Evolutionary conservation across 2,797 vertebrate species (phyloP).

Genomic region (Nannoperca obscura): DNA sequence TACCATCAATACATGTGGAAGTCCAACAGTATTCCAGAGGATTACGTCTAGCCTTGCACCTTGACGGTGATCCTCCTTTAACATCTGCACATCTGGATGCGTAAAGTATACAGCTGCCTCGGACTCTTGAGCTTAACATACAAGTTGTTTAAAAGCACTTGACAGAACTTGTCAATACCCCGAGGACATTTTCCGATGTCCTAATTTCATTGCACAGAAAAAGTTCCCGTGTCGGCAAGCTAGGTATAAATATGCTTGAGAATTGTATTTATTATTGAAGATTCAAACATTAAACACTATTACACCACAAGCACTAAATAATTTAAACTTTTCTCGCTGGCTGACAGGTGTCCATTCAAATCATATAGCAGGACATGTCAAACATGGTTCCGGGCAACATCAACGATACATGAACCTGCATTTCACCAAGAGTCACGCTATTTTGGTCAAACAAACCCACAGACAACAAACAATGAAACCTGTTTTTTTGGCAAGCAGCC

Average conservation of each 20-base stretch:
- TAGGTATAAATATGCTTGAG: neutral
- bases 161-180: constrained; percentile 25
- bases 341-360: neutral
- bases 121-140: constrained; percentile 13
- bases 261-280: neutral
- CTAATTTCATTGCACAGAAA: constrained; percentile 12
- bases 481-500: neutral
- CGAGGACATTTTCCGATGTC: constrained; percentile 38
- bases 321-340: no score
- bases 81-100: constrained; percentile 57
- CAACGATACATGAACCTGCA: neutral
- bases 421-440: neutral
- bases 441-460: neutral
- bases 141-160: constrained; percentile 20
- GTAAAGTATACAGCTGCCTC: constrained; percentile 23
- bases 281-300: neutral
- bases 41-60: neutral
- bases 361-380: neutral
- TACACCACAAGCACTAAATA: no score
- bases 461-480: neutral
- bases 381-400: neutral
- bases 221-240: neutral
- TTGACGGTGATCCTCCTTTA: constrained; percentile 8
- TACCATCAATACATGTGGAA: constrained; percentile 12
- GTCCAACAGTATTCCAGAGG: constrained; percentile 1